These are phyloP conservation scores for Hylaeus volcanicus DNA, from an alignment of 1,140 invertebrate species.

Conservation along the genomic window DNA sequence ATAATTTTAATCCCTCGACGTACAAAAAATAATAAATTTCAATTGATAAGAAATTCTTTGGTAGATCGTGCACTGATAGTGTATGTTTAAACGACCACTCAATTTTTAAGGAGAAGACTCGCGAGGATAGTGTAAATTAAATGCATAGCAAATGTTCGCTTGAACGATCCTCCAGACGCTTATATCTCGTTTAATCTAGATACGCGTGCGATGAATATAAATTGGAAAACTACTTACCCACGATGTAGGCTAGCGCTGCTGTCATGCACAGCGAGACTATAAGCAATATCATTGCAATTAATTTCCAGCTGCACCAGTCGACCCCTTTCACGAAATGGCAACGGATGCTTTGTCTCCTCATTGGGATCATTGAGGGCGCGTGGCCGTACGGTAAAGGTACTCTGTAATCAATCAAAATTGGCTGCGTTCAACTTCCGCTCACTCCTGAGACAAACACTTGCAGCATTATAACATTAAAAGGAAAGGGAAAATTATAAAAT, in stretches of 20 bases:
- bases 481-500: background rate
- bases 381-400: conserved; percentile 78
- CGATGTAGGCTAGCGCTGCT: conserved; percentile 92
- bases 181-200: background rate
- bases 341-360: conserved; percentile 80
- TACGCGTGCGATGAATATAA: background rate
- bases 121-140: no score
- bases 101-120: no score
- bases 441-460: background rate
- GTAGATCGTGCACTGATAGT: no score
- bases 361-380: conserved; percentile 78
- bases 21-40: no score
- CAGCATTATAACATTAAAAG: no score
- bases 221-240: conserved; percentile 84
- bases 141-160: no score
- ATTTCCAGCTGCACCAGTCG: conserved; percentile 94
- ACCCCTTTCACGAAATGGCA: conserved; percentile 94
- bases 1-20: no score
- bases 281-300: conserved; percentile 92
- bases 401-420: conserved; percentile 62
- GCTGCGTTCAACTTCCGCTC: background rate
- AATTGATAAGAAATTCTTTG: no score
- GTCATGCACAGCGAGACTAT: conserved; percentile 89
- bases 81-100: no score
- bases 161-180: background rate